Base-by-base conservation (phyloP, 2,113 vertebrate genomes). In the Myotis davidii region DNA sequence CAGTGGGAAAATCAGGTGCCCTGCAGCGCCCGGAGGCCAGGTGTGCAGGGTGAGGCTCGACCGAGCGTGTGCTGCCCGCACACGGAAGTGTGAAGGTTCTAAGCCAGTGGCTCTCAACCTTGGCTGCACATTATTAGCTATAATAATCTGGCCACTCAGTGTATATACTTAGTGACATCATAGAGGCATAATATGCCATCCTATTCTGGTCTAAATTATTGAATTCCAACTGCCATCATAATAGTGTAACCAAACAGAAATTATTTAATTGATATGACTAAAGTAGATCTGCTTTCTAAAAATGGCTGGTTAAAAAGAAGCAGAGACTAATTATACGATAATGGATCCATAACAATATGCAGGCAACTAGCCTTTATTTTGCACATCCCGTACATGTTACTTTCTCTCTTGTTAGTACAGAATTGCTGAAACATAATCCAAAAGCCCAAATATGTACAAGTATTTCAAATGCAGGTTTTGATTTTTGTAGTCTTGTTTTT, bases 401-500 rank as follows among this genome's bases (percentile, higher is more conserved):
- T 69, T 54, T 50, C 21, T 70, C 17, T 70, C 54, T 23, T n/a
- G 93, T 42, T 42, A 20, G 16, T 32, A 85, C 18, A 76, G 32
- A 45, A 45, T 79, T 77, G 27, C 65, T 90, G 64, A 88, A 85
- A 67, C 78, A 10, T 61, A 14, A 64, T 50, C 27, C 42, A 6
- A 64, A 95, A 89, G 3, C 61, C 54, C 37, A 85, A 70, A 67
- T 37, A 32, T 48, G 12, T n/a, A 50, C 67, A 37, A 72, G 10
- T 50, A 42, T 90, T 94, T 18, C 67, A 93, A 95, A 96, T 54
- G 6, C 21, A 89, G 61, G 10, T 83, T 94, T 95, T 77, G 25
- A 89, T 52, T 91, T 85, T 76, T 81, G 9, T 54, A 54, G 0
- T 69, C 29, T 86, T 85, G 20, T 93, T 90, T 95, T 92, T 65